Base-by-base conservation (phyloP, 1,140 invertebrate species). In the Nasonia longicornis region DNA sequence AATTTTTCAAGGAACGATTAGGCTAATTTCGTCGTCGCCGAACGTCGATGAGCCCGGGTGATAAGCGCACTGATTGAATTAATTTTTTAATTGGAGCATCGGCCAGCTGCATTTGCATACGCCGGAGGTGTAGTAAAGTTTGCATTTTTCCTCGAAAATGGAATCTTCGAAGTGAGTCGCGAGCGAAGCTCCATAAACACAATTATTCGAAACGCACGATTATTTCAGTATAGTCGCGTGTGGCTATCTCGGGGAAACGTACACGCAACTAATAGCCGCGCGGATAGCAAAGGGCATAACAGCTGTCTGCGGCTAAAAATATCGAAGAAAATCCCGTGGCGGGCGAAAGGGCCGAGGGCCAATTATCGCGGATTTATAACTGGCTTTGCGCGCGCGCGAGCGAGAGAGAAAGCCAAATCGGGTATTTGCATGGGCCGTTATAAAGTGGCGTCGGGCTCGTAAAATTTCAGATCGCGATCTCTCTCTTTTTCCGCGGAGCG, bases 351-450 rank as follows among this genome's bases (percentile, higher is more conserved):
- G 86, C 84, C 84, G 63, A 2, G 38, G 88, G 87, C 88, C 89
- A 90, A 90, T 90, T 90, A 90, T 90, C 86, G 85, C 86, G 88
- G 87, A 90, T 90, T 90, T 90, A 90, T 89, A 89, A 89, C 89
- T 84, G 48, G 48, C 45, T 74, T 77, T 76, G 82, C 84, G 38
- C 6, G 38, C 6, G 38, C 3, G 35, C 3, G 45, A 48, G 52
- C 1, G 52, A 20, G 52, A 58, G 20, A 58, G 52, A 58, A 6
- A 58, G 79, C 84, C 84, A 84, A 85, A 85, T 85, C 85, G 84
- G 84, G 82, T 78, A 86, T 84, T 86, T 86, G 80, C 77, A 84
- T 85, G 52, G 52, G 82, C 67, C 63, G 84, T 85, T 82, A 84
- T 84, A 83, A 84, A 84, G 83, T 83, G 69, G 82, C 78, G 75